Evolutionary conservation across 2,797 vertebrate species (phyloP).

Genomic region (Syngnathus rostellatus): DNA sequence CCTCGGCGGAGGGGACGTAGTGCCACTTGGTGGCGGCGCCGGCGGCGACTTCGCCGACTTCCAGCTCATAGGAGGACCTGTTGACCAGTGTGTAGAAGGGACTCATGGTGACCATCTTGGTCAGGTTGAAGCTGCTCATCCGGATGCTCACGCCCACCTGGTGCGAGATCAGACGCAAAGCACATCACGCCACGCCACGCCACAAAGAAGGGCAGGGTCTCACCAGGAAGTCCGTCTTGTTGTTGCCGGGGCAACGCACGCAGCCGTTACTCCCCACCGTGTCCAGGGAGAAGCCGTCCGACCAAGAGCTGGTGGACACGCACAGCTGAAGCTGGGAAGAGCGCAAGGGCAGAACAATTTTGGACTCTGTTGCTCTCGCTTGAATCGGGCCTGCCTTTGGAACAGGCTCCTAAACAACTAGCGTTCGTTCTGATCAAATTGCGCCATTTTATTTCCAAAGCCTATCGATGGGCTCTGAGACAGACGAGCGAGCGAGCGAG

Average conservation of each 20-base stretch:
- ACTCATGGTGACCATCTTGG: conserved; percentile 85
- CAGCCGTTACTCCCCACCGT: conserved; percentile 95
- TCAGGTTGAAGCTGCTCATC: conserved; percentile 94
- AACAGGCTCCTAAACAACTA: no score
- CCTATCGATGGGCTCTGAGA: no score
- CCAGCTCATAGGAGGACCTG: conserved; percentile 85
- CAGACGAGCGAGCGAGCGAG: no score
- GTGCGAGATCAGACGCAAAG: neutral
- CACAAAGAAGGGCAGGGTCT: conserved; percentile 14
- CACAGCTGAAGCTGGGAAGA: conserved; percentile 83
- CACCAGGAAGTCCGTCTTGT: conserved; percentile 85
- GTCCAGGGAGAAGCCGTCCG: conserved; percentile 88
- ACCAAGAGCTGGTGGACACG: conserved; percentile 89
- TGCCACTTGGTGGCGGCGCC: conserved; percentile 76
- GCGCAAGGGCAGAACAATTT: neutral
- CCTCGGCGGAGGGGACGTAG: conserved; percentile 83
- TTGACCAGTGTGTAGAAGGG: conserved; percentile 92
- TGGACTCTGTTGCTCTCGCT: neutral
- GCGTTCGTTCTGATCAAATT: no score
- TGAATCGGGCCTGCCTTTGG: no score
- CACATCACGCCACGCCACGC: no score
- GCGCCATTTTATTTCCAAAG: no score
- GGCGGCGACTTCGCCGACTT: conserved; percentile 81
- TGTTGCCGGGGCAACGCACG: conserved; percentile 80
- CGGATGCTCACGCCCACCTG: conserved; percentile 92